Evolutionary conservation across 2,888 invertebrate genomes (phyloP), one percentile per base, ranked within the genome.

Genomic region (Uropetala carovei): DNA sequence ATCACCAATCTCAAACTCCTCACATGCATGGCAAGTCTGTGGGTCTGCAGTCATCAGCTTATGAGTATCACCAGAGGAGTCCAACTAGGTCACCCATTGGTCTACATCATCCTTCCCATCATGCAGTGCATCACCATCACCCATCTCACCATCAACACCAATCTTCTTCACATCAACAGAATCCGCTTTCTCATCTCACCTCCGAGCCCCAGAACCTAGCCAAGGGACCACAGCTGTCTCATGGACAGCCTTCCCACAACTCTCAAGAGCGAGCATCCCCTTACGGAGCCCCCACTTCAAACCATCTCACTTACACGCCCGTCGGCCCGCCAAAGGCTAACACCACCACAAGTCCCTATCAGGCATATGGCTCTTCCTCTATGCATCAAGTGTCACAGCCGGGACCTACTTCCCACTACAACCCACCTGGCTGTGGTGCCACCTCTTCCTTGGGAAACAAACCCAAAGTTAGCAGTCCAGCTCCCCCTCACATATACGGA

Each of bases 381-480:
- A 95, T 95, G 92, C 95, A 95, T 93, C 94, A 95, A 92, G 95
- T 96, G 93, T 96, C 94, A 93, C 95, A 95, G 93, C 95, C 94
- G 75, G 92, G 91, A 83, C 92, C 93, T 81, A 94, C 95, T 93
- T 95, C 95, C 94, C 94, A 95, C 94, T 95, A 96, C 75, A 94
- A 94, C 1, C 93, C 94, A 10, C 94, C 96, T 94, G 94, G 96
- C 93, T 94, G 96, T 95, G 94, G 96, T 94, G 95, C 96, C 93
- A 96, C 96, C 93, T 96, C 95, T 92, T 95, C 95, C 92, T 95
- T 96, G 85, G 96, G 95, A 92, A 95, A 95, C 83, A 97, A 96
- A 94, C 96, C 96, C 27, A 97, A 97, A 95, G 97, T 97, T 85
- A 97, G 97, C 94, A 97, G 97, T 94, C 97, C 97, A 0, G 97